Conservation (phyloP, 2,113 vertebrate genomes). For the Microcebus griseorufus region DNA sequence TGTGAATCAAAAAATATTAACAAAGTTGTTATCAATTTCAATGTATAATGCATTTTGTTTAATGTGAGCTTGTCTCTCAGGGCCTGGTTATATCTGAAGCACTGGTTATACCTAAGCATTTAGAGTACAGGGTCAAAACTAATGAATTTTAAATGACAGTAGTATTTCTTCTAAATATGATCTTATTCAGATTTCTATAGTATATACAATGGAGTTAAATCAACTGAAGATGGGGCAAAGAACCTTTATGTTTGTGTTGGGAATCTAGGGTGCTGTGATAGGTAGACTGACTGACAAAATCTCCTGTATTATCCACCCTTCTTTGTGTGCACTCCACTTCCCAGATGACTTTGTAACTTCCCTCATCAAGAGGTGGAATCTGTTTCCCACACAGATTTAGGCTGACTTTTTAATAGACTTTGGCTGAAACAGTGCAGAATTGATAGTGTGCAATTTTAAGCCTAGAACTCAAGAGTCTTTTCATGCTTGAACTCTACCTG, state of each 20-base stretch:
- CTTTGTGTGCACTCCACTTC: not conserved
- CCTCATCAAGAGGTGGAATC: not conserved
- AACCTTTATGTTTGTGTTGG: not conserved
- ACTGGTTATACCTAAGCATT: not conserved
- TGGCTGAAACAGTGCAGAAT: not conserved
- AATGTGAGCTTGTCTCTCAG: not conserved
- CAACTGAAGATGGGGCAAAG: not conserved
- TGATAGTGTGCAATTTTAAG: not conserved
- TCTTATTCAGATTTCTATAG: not conserved
- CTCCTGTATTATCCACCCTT: not conserved
- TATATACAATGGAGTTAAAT: not conserved
- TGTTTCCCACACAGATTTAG: not conserved
- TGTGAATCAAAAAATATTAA: not conserved
- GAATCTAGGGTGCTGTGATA: not conserved
- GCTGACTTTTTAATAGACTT: not conserved
- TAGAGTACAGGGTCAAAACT: not conserved
- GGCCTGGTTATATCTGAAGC: not conserved
- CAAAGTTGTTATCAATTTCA: not conserved
- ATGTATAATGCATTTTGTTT: not conserved
- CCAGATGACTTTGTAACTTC: not conserved
- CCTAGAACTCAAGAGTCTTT: not conserved
- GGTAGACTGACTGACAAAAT: not conserved
- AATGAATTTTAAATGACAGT: not conserved
- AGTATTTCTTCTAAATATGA: not conserved
- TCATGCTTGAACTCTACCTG: not conserved